A percentile compares a stretch with the other conserved stretches of the same genome.
Conservation (phyloP, 2,113 vertebrate species). For the Erythrocebus patas region DNA sequence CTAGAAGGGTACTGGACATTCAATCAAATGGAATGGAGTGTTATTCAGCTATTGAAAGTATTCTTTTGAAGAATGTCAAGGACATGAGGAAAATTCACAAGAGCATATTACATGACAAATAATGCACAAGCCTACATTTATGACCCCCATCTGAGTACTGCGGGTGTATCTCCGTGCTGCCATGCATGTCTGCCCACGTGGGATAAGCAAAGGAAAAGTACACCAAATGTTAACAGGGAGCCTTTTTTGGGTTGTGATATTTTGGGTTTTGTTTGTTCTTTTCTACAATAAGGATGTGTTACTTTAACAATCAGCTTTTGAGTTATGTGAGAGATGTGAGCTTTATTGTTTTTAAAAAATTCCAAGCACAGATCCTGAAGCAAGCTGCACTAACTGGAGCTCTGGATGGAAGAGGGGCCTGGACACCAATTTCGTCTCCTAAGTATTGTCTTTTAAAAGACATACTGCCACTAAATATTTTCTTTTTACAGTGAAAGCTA, state of each 20-base stretch:
- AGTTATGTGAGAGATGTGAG: neutral
- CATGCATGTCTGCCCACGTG: fast-evolving
- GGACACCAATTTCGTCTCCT: neutral
- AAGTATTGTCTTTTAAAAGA: neutral
- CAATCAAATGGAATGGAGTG: neutral
- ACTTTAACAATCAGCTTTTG: neutral
- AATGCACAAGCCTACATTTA: fast-evolving
- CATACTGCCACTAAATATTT: neutral
- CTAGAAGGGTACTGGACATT: neutral
- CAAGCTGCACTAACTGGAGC: neutral
- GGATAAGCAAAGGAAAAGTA: neutral
- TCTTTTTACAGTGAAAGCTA: neutral
- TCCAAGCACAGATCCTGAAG: neutral
- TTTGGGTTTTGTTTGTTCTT: neutral
- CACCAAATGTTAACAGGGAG: neutral
- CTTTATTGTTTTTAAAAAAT: neutral
- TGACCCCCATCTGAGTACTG: neutral
- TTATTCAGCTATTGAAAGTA: neutral
- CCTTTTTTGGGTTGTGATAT: neutral
- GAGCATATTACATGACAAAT: neutral
- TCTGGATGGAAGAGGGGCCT: neutral
- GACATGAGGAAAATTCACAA: neutral
- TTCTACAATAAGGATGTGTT: neutral
- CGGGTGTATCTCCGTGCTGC: fast-evolving
- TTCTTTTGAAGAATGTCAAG: neutral